Evolutionary conservation across 2,888 invertebrate species (phyloP).

Genomic region (Trichacis sp.): DNA sequence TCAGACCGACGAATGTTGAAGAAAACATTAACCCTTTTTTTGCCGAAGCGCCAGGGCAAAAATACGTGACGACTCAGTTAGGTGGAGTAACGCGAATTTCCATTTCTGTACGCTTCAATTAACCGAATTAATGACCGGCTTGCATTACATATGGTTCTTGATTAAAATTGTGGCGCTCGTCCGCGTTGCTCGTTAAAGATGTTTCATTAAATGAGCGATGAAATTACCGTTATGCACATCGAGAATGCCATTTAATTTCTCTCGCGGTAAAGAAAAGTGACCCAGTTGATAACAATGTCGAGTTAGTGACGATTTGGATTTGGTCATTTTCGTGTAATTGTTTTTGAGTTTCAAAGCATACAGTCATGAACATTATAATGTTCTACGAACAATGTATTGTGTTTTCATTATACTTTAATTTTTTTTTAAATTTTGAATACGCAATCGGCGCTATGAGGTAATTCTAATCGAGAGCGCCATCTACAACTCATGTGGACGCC

Average conservation of each 20-base stretch:
- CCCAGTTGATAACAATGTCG: too few species aligned
- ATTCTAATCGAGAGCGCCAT: too few species aligned
- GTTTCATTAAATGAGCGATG: not conserved
- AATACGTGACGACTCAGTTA: slow-evolving; percentile 17
- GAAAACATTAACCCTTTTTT: not conserved
- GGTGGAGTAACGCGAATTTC: slow-evolving; percentile 27
- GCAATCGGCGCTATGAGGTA: too few species aligned
- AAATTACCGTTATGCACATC: not conserved
- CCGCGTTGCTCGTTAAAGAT: not conserved
- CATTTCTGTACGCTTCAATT: slow-evolving; percentile 42
- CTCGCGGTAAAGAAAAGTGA: not conserved
- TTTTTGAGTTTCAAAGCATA: too few species aligned
- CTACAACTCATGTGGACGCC: too few species aligned
- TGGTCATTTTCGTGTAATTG: slow-evolving; percentile 12
- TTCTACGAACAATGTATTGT: too few species aligned
- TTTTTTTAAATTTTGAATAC: not conserved
- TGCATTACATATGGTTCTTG: slow-evolving; percentile 25
- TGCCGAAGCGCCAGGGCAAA: not conserved
- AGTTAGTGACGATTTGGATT: slow-evolving; percentile 9
- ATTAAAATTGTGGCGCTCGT: slow-evolving; percentile 20
- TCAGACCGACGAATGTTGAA: not conserved
- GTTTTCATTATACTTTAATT: too few species aligned
- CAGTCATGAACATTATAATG: too few species aligned
- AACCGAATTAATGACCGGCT: slow-evolving; percentile 38
- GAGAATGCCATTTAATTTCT: not conserved